Conservation (phyloP, 1,140 invertebrate genomes). For the Heterodera schachtii region DNA sequence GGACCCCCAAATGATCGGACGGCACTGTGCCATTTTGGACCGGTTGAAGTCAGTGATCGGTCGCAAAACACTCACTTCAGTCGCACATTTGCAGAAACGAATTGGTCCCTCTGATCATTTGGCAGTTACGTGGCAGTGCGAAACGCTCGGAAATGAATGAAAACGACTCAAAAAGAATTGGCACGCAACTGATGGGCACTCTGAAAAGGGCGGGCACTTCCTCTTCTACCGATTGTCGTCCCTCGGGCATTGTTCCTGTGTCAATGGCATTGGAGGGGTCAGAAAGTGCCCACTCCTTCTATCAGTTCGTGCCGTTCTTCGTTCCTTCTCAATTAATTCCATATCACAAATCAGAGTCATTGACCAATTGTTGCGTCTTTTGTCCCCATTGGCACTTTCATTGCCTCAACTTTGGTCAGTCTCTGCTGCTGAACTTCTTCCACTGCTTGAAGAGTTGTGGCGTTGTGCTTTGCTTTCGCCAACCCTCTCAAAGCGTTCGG, state of each 20-base stretch:
- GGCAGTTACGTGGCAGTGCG: slow-evolving; percentile 23
- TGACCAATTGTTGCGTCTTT: slow-evolving; percentile 22
- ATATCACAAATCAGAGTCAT: background rate
- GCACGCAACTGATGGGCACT: background rate
- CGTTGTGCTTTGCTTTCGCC: slow-evolving; percentile 10
- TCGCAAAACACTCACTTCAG: background rate
- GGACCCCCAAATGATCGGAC: background rate
- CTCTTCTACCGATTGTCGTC: background rate
- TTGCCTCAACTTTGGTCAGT: background rate
- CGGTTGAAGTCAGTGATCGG: slow-evolving; percentile 11
- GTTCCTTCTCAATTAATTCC: too few relatives aligned
- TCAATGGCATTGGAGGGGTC: slow-evolving; percentile 20
- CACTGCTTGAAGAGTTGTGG: slow-evolving; percentile 29
- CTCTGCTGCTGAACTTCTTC: slow-evolving; percentile 2
- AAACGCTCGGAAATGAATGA: background rate
- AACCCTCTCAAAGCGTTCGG: background rate
- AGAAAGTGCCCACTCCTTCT: slow-evolving; percentile 25
- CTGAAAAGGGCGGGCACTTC: background rate
- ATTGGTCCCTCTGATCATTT: slow-evolving; percentile 22
- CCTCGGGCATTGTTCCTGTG: background rate
- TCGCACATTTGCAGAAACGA: slow-evolving; percentile 8
- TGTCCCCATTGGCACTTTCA: background rate
- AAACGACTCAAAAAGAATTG: slow-evolving; percentile 7
- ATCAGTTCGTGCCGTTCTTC: background rate
- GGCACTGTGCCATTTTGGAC: slow-evolving; percentile 17